Conservation (phyloP, 2,113 vertebrate genomes). For the Axis porcinus region DNA sequence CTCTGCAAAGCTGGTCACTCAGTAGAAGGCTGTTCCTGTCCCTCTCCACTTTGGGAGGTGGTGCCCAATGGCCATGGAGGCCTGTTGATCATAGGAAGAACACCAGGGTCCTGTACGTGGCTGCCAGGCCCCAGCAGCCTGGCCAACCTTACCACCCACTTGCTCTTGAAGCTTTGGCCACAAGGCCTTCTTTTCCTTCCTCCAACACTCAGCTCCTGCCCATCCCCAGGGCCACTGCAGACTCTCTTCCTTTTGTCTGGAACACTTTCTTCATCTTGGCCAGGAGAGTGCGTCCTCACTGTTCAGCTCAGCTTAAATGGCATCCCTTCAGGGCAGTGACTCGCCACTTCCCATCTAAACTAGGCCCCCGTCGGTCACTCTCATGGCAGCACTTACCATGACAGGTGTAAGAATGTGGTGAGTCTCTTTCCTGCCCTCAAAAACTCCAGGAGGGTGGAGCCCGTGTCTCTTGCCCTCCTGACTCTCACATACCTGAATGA, state of each 20-base stretch:
- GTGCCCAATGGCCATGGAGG: neutral
- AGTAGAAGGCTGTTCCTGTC: neutral
- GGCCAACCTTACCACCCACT: neutral
- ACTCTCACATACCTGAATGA: neutral
- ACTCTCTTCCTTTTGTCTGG: neutral
- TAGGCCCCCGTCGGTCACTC: neutral
- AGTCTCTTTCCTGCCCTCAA: neutral
- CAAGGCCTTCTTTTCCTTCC: neutral
- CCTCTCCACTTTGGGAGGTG: neutral
- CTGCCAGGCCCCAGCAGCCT: neutral
- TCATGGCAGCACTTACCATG: fast-evolving
- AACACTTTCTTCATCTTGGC: neutral
- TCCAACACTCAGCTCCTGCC: neutral
- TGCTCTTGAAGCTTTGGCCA: neutral
- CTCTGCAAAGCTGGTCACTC: neutral
- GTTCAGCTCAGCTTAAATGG: neutral
- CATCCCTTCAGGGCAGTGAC: neutral
- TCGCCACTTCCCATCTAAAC: neutral
- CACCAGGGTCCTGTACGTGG: neutral
- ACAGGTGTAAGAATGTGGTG: neutral
- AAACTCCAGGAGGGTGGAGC: neutral
- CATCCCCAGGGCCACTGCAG: fast-evolving
- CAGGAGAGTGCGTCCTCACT: neutral
- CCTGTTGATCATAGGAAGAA: neutral
- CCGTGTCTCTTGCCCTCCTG: neutral